Percentiles rank a stretch among this genome's conserved stretches.
Evolutionary conservation across 2,888 invertebrate species (phyloP).

Genomic region (Callyntrura guangdongensis): DNA sequence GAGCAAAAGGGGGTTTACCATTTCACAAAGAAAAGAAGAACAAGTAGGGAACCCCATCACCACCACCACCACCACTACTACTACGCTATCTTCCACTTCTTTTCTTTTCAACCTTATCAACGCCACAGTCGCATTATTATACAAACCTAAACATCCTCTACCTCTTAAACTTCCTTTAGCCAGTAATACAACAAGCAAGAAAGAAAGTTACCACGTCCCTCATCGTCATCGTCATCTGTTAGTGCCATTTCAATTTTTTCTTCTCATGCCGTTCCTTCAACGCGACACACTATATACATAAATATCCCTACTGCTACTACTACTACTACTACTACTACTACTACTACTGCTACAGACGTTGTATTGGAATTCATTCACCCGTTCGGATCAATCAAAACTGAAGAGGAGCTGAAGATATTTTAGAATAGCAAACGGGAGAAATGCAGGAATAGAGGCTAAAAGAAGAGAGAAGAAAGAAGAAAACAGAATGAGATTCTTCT

Average conservation of each 20-base stretch:
- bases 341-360: constrained; percentile 4
- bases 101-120: neutral
- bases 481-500: constrained; percentile 36
- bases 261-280: neutral
- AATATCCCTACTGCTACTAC: too few relatives aligned
- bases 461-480: constrained; percentile 23
- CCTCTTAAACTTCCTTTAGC: neutral
- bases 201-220: constrained; percentile 41
- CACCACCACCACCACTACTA: neutral
- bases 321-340: too few relatives aligned
- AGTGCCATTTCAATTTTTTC: constrained; percentile 69
- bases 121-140: too few relatives aligned
- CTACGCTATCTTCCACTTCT: neutral
- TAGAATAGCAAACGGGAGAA: constrained; percentile 7
- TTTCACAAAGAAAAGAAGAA: constrained; percentile 15
- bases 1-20: constrained; percentile 41
- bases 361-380: constrained; percentile 71
- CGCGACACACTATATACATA: neutral
- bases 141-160: too few relatives aligned
- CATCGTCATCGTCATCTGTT: constrained; percentile 60
- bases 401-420: constrained; percentile 49
- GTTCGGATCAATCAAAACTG: constrained; percentile 75
- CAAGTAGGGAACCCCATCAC: constrained; percentile 11
- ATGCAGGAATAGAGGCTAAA: neutral
- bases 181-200: constrained; percentile 37